Evolutionary conservation across 1,140 invertebrate species (phyloP), one percentile per base, ranked within the genome.

Genomic region (Eupristina koningsbergeri): DNA sequence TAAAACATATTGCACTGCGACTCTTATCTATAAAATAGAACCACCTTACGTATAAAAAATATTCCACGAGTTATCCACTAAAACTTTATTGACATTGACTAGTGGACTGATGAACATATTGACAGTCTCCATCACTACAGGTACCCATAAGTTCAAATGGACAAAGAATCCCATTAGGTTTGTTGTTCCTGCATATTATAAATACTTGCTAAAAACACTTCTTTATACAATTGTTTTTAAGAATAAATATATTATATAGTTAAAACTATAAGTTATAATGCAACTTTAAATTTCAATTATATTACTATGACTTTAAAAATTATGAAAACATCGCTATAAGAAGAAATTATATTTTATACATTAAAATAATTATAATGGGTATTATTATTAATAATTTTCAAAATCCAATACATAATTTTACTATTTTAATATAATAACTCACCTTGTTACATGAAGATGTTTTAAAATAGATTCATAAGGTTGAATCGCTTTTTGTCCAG

Each of bases 131-230:
- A 77, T 93, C 92, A 75, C 87, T 90, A 87, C 92, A 93, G 74
- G 89, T 92, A 71, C 92, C 92, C 89, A 89, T 91, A 31, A 93
- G 86, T 81, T 92, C 91, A 81, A 87, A 93, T 0, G 92, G 92
- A 84, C 92, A 93, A 73, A 93, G 88, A 80, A 92, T 88, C 86
- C 91, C 91, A 87, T 92, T 85, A 13, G 88, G 87, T 84, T 90
- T 86, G 58, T 85, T 81, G 83, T 86, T 90, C 88, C 91, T 92
- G 84, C 79, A 88, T 86, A 80, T 87, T 81, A 88, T 86, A 87
- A 87, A 89, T 88, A 90, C 87, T 89, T 89, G 88, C 88, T 85
- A 86, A 87, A 86, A 81, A 67, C 39, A 41, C 80, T 47, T 67
- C 63, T 71, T 53, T 69, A 71, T 22, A 75, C 45, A 71, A 71